A percentile compares a stretch with the other conserved stretches of the same genome.
phyloP scores from a whole-genome alignment of 1,140 invertebrate species.

The Drosophila ambigua region DNA sequence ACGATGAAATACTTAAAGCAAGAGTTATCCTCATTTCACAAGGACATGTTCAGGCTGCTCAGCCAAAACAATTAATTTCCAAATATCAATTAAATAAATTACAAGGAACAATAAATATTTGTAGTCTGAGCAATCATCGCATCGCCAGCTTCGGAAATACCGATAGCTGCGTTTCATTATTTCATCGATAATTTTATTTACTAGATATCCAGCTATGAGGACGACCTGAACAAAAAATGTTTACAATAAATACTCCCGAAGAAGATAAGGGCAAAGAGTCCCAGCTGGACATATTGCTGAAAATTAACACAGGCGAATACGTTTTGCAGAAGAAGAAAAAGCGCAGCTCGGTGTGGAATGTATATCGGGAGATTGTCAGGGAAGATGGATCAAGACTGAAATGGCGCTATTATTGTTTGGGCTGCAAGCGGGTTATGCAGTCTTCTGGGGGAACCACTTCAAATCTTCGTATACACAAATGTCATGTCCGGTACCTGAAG shows the following conservation, averaged over 20 bases:
- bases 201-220: background rate
- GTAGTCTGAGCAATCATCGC: too few species aligned
- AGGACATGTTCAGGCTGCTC: conserved; percentile 24
- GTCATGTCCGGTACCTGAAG: conserved; percentile 60
- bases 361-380: conserved; percentile 62
- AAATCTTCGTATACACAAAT: conserved; percentile 68
- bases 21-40: conserved; percentile 32
- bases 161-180: too few species aligned
- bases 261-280: conserved; percentile 64
- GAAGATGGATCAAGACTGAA: conserved; percentile 57
- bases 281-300: conserved; percentile 63
- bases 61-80: background rate
- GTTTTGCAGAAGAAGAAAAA: conserved; percentile 65
- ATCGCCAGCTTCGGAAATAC: background rate
- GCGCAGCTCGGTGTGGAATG: conserved; percentile 67
- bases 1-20: conserved; percentile 31
- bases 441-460: conserved; percentile 69
- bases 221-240: conserved; percentile 36
- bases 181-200: too few species aligned
- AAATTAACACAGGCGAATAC: conserved; percentile 66
- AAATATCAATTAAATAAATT: background rate
- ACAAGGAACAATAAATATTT: too few species aligned
- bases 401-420: conserved; percentile 63
- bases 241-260: conserved; percentile 40
- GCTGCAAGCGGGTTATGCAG: conserved; percentile 69